Evolutionary conservation across 2,797 vertebrate genomes (phyloP).

Genomic region (Botia kubotai): DNA sequence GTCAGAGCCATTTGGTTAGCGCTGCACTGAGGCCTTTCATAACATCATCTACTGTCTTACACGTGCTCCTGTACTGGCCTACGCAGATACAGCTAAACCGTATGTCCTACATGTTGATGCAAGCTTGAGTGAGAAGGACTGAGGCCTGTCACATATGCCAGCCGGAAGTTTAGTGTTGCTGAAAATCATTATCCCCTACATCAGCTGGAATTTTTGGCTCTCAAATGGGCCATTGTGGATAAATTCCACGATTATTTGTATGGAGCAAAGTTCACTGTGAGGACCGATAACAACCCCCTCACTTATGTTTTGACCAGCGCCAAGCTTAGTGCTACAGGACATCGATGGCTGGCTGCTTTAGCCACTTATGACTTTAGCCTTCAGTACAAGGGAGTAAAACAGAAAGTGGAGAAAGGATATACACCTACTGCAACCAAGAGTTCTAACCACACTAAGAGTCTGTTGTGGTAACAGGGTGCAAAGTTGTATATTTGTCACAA

Average conservation of each 20-base stretch:
- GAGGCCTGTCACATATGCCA: neutral
- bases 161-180: neutral
- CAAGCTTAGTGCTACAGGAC: neutral
- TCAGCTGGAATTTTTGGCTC: neutral
- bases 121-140: neutral
- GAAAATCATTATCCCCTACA: neutral
- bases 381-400: neutral
- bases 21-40: neutral
- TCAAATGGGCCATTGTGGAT: neutral
- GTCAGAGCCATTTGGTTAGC: neutral
- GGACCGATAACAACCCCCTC: neutral
- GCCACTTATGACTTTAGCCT: neutral
- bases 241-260: neutral
- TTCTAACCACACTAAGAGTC: neutral
- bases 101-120: neutral
- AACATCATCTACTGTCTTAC: neutral
- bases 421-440: neutral
- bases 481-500: neutral
- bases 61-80: neutral
- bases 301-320: neutral
- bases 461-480: neutral
- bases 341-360: neutral
- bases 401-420: neutral
- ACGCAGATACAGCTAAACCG: neutral
- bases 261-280: neutral